phyloP scores from a whole-genome alignment of 2,888 invertebrate genomes.

The Drosophila infuscata region DNA sequence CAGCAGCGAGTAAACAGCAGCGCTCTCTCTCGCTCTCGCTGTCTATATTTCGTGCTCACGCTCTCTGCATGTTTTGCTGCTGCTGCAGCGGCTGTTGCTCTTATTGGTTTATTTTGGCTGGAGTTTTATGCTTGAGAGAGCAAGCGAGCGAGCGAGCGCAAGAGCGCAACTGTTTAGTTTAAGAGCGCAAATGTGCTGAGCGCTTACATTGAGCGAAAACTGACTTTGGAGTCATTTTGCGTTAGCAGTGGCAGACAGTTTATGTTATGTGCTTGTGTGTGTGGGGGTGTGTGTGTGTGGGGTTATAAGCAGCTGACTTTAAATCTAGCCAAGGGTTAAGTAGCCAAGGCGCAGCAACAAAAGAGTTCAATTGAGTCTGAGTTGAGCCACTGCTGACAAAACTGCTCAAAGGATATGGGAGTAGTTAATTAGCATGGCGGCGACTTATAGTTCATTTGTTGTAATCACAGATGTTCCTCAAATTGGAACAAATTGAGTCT shows the following conservation, averaged over 20 bases:
- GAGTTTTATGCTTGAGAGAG: conserved; percentile 42
- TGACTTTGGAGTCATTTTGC: conserved; percentile 32
- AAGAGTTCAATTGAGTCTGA: conserved; percentile 2
- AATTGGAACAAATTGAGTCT: neutral
- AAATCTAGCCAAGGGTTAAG: conserved; percentile 31
- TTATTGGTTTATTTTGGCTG: conserved; percentile 64
- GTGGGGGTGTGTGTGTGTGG: conserved; percentile 5
- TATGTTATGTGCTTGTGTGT: neutral
- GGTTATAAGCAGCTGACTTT: conserved; percentile 23
- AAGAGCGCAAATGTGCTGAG: conserved; percentile 30
- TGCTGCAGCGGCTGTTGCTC: conserved; percentile 41
- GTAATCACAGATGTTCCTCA: neutral
- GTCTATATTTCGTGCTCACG: conserved; percentile 8
- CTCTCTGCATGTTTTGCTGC: conserved; percentile 29
- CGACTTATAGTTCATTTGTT: neutral
- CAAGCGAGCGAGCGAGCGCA: conserved; percentile 1
- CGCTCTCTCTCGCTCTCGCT: conserved; percentile 25
- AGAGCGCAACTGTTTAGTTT: conserved; percentile 12
- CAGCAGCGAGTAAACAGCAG: conserved; percentile 15
- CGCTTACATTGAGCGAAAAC: conserved; percentile 14
- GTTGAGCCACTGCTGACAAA: conserved; percentile 1
- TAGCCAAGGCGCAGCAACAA: conserved; percentile 6
- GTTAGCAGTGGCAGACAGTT: neutral
- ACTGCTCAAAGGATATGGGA: conserved; percentile 1
- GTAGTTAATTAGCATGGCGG: conserved; percentile 13